A percentile compares a stretch with the other conserved stretches of the same genome.
phyloP scores from a whole-genome alignment of 2,113 vertebrate species.

The Etheostoma cragini region DNA sequence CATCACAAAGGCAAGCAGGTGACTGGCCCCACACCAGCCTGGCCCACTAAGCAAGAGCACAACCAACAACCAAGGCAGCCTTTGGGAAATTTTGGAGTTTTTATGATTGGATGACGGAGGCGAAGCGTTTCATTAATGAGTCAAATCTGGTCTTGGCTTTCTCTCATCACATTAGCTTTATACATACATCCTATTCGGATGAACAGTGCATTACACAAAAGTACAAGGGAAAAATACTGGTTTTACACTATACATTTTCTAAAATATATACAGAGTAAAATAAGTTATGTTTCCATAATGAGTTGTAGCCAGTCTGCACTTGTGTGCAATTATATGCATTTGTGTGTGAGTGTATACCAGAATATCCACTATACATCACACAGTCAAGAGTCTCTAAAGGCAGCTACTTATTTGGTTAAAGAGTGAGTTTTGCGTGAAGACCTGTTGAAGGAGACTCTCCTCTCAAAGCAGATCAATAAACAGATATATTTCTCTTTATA shows the following conservation, averaged over 20 bases:
- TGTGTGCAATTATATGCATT: constrained; percentile 72
- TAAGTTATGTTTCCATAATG: constrained; percentile 96
- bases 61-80: constrained; percentile 43
- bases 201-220: constrained; percentile 97
- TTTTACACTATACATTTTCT: constrained; percentile 97
- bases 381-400: constrained; percentile 95
- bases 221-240: constrained; percentile 96
- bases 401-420: constrained; percentile 98
- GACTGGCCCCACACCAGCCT: constrained; percentile 38
- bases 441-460: constrained; percentile 88
- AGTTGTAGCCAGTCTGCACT: constrained; percentile 90
- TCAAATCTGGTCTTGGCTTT: constrained; percentile 67
- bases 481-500: constrained; percentile 96
- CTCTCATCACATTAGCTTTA: constrained; percentile 83
- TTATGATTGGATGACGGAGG: constrained; percentile 46
- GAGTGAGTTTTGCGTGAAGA: constrained; percentile 90
- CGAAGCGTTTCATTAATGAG: constrained; percentile 65
- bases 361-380: constrained; percentile 73
- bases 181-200: constrained; percentile 85
- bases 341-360: constrained; percentile 72
- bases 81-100: constrained; percentile 55
- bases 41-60: constrained; percentile 27
- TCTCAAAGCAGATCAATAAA: constrained; percentile 90
- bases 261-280: constrained; percentile 99
- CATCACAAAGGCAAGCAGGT: constrained; percentile 23